phyloP scores from a whole-genome alignment of 2,113 vertebrate species.

The Pituophis catenifer region DNA sequence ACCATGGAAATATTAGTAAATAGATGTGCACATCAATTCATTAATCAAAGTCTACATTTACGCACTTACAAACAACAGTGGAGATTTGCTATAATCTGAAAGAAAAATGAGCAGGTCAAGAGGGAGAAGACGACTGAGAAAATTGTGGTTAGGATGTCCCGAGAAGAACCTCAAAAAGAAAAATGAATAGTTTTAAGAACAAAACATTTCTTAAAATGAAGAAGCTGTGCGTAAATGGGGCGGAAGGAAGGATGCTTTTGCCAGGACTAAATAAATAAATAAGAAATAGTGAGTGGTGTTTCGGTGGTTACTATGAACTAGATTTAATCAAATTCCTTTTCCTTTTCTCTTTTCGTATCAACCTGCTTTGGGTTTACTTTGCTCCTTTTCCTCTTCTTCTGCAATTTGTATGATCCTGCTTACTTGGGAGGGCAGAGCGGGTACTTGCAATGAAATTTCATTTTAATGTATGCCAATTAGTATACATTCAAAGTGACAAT shows the following conservation, averaged over 20 bases:
- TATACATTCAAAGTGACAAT: too few relatives aligned
- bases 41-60: background rate
- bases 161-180: background rate
- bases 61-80: background rate
- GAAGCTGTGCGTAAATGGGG: background rate
- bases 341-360: background rate
- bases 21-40: background rate
- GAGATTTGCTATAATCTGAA: background rate
- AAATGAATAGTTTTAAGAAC: background rate
- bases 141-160: background rate
- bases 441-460: too few relatives aligned
- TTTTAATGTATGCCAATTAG: too few relatives aligned
- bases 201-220: background rate
- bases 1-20: background rate
- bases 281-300: background rate
- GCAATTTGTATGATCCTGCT: background rate
- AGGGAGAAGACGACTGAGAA: background rate
- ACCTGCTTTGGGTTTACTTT: background rate
- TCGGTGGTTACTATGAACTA: background rate
- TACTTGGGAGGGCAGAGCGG: background rate
- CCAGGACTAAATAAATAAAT: background rate
- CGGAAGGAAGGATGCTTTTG: background rate
- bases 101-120: background rate
- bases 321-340: background rate
- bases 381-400: background rate